Conservation (phyloP, 2,888 invertebrate species). For the Tinea trinotella region DNA sequence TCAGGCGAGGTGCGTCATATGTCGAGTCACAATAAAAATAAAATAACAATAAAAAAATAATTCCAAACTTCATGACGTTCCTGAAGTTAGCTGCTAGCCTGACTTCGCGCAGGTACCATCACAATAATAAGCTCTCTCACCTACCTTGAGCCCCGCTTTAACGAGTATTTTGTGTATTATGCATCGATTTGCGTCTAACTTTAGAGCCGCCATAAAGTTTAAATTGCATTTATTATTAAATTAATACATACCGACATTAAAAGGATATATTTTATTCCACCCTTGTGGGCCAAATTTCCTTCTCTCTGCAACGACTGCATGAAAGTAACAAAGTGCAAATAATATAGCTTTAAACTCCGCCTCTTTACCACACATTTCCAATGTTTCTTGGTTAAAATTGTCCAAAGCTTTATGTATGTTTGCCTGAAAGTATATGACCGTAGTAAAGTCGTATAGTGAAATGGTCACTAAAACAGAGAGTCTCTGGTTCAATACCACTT, state of each 20-base stretch:
- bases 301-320: constrained; percentile 94
- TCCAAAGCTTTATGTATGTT: constrained; percentile 96
- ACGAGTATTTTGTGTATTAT: too few species aligned
- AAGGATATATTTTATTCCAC: constrained; percentile 96
- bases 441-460: constrained; percentile 4
- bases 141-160: too few species aligned
- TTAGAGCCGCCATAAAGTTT: not conserved
- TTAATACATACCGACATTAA: constrained; percentile 81
- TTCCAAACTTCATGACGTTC: too few species aligned
- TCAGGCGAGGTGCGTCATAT: too few species aligned
- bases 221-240: not conserved
- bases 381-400: constrained; percentile 94
- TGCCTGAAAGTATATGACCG: constrained; percentile 63
- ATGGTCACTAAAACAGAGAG: not conserved
- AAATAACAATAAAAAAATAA: too few species aligned
- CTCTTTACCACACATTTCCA: constrained; percentile 96
- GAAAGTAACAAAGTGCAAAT: constrained; percentile 95
- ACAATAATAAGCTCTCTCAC: too few species aligned
- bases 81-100: too few species aligned
- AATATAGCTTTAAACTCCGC: constrained; percentile 96
- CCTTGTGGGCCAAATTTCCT: constrained; percentile 96
- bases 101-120: too few species aligned
- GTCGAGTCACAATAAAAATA: too few species aligned
- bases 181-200: too few species aligned
- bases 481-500: too few species aligned